Percentiles rank a stretch among this genome's conserved stretches.
These are phyloP conservation scores for Holacanthella duospinosa DNA, from an alignment of 2,888 invertebrate species.

Conservation along the genomic window DNA sequence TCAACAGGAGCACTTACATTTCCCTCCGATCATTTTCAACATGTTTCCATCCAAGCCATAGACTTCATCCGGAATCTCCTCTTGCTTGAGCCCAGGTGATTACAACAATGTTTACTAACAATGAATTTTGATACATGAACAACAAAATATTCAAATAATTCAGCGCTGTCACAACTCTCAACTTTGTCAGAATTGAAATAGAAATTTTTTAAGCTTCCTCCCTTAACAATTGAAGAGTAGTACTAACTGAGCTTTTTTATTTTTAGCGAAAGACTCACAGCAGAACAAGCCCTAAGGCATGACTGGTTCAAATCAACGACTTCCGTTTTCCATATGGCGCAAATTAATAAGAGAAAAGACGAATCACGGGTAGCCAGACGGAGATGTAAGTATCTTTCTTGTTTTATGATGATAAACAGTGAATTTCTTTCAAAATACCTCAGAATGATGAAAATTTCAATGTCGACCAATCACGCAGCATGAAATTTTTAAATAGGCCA, in stretches of 20 bases:
- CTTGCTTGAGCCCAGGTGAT: conserved; percentile 83
- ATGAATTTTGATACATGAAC: not conserved
- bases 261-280: not conserved
- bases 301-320: no score
- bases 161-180: no score
- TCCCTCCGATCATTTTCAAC: conserved; percentile 81
- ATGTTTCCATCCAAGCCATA: conserved; percentile 73
- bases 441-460: no score
- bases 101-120: not conserved
- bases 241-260: not conserved
- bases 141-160: not conserved
- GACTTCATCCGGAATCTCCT: conserved; percentile 85
- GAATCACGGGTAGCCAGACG: no score
- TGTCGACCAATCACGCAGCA: no score
- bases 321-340: no score
- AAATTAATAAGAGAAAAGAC: no score
- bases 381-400: no score
- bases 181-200: not conserved
- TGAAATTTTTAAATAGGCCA: no score
- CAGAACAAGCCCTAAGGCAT: not conserved
- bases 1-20: conserved; percentile 87
- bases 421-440: no score
- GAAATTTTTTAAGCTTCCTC: not conserved
- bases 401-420: no score
- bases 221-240: not conserved